These are phyloP conservation scores for Etia nguti DNA, from an alignment of 2,113 vertebrate species.

Conservation along the genomic window DNA sequence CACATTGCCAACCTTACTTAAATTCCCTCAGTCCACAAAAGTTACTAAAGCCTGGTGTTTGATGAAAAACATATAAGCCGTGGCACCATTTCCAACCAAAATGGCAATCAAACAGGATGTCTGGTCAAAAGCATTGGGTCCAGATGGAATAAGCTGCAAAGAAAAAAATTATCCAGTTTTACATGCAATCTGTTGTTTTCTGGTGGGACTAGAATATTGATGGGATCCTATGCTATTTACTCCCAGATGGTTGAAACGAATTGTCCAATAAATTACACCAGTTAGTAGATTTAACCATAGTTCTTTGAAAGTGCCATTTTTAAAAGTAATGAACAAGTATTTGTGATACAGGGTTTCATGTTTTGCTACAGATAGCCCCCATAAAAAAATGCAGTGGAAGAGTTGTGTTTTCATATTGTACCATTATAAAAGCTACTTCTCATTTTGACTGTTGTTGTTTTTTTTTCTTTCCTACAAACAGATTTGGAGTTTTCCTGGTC, in stretches of 20 bases:
- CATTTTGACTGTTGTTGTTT: not conserved
- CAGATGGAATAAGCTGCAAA: slow-evolving; percentile 46
- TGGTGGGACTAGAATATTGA: not conserved
- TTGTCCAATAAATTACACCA: not conserved
- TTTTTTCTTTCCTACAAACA: not conserved
- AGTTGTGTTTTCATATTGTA: not conserved
- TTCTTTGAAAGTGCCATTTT: not conserved
- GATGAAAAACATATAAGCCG: not conserved
- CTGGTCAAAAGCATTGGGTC: slow-evolving; percentile 16
- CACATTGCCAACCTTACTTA: not conserved
- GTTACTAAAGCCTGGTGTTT: not conserved
- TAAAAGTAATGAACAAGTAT: not conserved
- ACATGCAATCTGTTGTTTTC: slow-evolving; percentile 50
- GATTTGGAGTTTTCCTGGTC: not conserved
- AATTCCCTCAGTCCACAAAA: not conserved
- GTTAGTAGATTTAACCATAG: not conserved
- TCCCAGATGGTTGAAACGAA: slow-evolving; percentile 24
- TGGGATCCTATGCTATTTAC: slow-evolving; percentile 21
- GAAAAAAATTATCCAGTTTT: slow-evolving; percentile 19
- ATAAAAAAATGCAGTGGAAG: not conserved
- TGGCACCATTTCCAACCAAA: slow-evolving; percentile 7
- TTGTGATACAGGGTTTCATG: not conserved
- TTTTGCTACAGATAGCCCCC: not conserved
- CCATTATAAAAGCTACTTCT: not conserved
- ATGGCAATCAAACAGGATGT: not conserved